phyloP scores from a whole-genome alignment of 2,113 vertebrate species.

The Macquaria ambigua region DNA sequence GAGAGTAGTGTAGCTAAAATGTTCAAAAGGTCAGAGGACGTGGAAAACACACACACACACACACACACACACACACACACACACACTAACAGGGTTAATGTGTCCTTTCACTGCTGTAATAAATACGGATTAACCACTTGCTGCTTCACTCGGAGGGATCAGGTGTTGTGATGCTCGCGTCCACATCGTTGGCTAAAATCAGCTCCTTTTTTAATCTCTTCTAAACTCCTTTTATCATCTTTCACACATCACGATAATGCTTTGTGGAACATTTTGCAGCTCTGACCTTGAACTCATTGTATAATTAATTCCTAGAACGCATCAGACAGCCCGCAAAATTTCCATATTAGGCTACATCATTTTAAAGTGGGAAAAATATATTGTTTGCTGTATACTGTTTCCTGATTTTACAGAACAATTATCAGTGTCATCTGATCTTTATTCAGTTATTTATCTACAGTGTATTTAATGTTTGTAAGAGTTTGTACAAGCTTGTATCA shows the following conservation, averaged over 20 bases:
- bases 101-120: conserved; percentile 10
- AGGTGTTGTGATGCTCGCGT: background rate
- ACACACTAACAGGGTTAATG: background rate
- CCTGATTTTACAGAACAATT: too few relatives aligned
- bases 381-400: too few relatives aligned
- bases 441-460: too few relatives aligned
- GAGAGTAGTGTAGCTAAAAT: background rate
- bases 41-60: conserved; percentile 22
- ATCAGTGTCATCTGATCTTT: too few relatives aligned
- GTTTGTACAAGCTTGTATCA: background rate
- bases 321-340: background rate
- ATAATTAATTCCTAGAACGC: background rate
- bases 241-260: background rate
- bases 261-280: background rate
- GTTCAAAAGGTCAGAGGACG: background rate
- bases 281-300: background rate
- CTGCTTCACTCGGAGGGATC: background rate
- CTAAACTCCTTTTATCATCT: background rate
- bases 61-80: conserved; percentile 15
- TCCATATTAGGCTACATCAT: background rate
- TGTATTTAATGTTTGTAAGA: too few relatives aligned
- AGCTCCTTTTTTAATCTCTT: background rate
- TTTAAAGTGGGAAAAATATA: background rate
- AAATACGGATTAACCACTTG: conserved; percentile 1
- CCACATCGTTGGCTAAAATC: background rate